Conservation (phyloP, 92 coral and sea anemone genomes). For the Chrysogorgia sp. region DNA sequence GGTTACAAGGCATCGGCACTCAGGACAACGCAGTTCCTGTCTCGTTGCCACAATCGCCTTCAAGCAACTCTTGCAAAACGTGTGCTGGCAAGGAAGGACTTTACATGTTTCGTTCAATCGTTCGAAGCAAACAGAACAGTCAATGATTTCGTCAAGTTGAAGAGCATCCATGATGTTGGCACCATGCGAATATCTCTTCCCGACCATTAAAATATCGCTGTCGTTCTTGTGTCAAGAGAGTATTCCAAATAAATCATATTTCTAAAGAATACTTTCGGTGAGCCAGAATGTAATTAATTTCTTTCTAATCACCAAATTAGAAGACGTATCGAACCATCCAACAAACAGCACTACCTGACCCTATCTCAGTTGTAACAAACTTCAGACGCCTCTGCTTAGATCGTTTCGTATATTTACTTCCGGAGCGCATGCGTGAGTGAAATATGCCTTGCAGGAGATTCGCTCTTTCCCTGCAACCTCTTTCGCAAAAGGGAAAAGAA, state of each 20-base stretch:
- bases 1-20: conserved; percentile 80
- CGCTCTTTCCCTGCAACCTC: background rate
- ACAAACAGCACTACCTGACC: background rate
- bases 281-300: background rate
- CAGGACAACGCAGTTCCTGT: conserved; percentile 94
- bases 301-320: background rate
- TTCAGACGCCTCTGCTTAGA: background rate
- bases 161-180: conserved; percentile 64
- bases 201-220: background rate
- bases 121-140: conserved; percentile 93
- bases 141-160: conserved; percentile 83
- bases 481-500: background rate
- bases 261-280: background rate
- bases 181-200: background rate
- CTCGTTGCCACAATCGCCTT: conserved; percentile 73
- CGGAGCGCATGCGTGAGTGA: conserved; percentile 46
- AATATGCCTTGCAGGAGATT: background rate
- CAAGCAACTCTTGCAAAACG: conserved; percentile 86
- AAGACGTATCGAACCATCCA: background rate
- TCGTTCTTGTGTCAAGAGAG: background rate
- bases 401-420: conserved; percentile 11
- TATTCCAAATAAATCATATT: conserved; percentile 18
- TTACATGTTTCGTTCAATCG: conserved; percentile 86
- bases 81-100: conserved; percentile 98
- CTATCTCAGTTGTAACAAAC: background rate